These are phyloP conservation scores for Timandra comae DNA, from an alignment of 2,888 invertebrate species.

Conservation along the genomic window DNA sequence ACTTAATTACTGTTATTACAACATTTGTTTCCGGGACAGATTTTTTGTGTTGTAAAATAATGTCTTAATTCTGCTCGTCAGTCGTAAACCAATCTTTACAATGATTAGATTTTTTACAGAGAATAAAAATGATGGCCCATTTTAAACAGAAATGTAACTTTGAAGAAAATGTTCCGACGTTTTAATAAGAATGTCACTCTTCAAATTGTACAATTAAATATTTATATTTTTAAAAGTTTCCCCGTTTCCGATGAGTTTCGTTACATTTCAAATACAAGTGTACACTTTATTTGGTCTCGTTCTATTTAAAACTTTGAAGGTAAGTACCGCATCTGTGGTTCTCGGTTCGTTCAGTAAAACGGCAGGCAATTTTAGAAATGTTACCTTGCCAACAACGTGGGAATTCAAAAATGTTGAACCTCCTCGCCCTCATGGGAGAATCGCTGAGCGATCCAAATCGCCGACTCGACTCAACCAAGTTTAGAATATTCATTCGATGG, in stretches of 20 bases:
- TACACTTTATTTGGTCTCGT: too few species aligned
- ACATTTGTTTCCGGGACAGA: too few species aligned
- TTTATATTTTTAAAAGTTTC: too few species aligned
- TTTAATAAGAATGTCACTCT: too few species aligned
- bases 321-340: slow-evolving; percentile 15
- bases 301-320: slow-evolving; percentile 1
- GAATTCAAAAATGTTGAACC: slow-evolving; percentile 27
- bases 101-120: slow-evolving; percentile 17
- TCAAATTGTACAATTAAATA: too few species aligned
- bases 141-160: slow-evolving; percentile 1
- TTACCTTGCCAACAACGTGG: slow-evolving; percentile 12
- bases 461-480: slow-evolving; percentile 30
- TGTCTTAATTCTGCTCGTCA: slow-evolving; percentile 12
- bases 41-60: slow-evolving; percentile 6
- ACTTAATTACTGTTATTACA: too few species aligned
- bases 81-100: slow-evolving; percentile 18
- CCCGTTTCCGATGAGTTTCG: too few species aligned
- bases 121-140: slow-evolving; percentile 10
- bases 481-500: slow-evolving; percentile 56
- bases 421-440: slow-evolving; percentile 22
- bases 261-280: too few species aligned
- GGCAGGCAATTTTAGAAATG: slow-evolving; percentile 6
- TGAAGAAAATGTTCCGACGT: too few species aligned
- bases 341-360: not conserved
- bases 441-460: slow-evolving; percentile 30